phyloP scores from a whole-genome alignment of 2,113 vertebrate genomes.

The Varanus komodoensis region DNA sequence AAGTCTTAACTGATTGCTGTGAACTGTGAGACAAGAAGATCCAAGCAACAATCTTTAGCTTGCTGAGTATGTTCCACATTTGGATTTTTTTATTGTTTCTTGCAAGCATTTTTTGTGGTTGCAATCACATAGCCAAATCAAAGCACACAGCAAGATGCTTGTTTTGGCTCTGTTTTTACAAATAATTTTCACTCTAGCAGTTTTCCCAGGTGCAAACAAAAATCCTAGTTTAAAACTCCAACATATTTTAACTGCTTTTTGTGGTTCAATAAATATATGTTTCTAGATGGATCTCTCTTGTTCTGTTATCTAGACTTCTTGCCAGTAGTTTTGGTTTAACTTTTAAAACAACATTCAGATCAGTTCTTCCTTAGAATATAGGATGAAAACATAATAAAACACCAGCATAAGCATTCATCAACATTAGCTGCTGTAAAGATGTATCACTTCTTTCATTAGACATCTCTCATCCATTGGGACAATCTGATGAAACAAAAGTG shows the following conservation, averaged over 20 bases:
- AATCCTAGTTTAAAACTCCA: neutral
- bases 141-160: neutral
- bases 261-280: neutral
- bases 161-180: neutral
- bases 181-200: neutral
- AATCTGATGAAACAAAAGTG: neutral
- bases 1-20: neutral
- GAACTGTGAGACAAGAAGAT: neutral
- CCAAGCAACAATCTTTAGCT: neutral
- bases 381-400: too few species aligned
- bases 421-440: neutral
- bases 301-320: neutral
- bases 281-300: neutral
- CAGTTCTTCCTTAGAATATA: neutral
- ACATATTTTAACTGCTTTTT: neutral
- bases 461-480: neutral
- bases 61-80: neutral
- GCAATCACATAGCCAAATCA: neutral
- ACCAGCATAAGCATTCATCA: neutral
- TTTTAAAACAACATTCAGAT: neutral
- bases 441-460: constrained; percentile 13
- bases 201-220: neutral
- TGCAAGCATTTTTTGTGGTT: neutral
- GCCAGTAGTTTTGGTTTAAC: neutral
- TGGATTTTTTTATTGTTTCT: neutral